Base-by-base conservation (phyloP, 2,797 vertebrate genomes). In the Pseudochirops corinnae region DNA sequence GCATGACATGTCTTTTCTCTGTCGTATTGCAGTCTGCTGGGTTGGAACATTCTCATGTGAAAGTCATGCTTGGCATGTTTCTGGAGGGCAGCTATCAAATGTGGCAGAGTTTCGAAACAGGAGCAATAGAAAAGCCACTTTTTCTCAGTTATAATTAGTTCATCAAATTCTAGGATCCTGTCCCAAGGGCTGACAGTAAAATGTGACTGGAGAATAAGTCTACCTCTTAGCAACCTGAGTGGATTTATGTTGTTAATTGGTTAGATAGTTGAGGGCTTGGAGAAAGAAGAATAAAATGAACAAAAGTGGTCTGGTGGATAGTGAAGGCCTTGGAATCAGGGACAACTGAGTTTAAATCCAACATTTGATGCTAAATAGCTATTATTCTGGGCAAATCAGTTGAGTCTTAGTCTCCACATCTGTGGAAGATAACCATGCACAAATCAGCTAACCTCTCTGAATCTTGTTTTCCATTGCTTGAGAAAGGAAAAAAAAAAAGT, bases 121-220 rank as follows among this genome's bases (percentile, higher is more conserved):
- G 97, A 93, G 50, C 18, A 24, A 29, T 91, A 5, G 0, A 91
- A 90, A 95, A 94, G 90, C 60, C 93, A 87, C 39, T 87, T 52
- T 90, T 94, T 91, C 94, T 95, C 94, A 93, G 55, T 92, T 52
- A 95, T 92, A 92, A 93, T 93, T 60, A 96, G 62, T 24, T 94
- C 60, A 96, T 94, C 33, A 94, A 82, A 93, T 91, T 91, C 91
- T 95, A 82, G 94, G 97, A 90, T 29, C 60, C 24, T 94, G 33
- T 55, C 93, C 91, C 55, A 67, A 94, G 55, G 53, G 58, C 74
- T 90, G 90, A 53, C 56, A 93, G 26, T 16, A 95, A 93, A 95
- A 56, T 46, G 33, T 0, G 3, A 28, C 90, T 92, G 33, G 60
- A 58, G 58, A 94, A 93, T 67, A 82, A 94, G 50, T 13, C 55